Percentiles rank a stretch among this genome's conserved stretches.
Conservation (phyloP, 1,140 invertebrate genomes). For the Aphidius ervi region DNA sequence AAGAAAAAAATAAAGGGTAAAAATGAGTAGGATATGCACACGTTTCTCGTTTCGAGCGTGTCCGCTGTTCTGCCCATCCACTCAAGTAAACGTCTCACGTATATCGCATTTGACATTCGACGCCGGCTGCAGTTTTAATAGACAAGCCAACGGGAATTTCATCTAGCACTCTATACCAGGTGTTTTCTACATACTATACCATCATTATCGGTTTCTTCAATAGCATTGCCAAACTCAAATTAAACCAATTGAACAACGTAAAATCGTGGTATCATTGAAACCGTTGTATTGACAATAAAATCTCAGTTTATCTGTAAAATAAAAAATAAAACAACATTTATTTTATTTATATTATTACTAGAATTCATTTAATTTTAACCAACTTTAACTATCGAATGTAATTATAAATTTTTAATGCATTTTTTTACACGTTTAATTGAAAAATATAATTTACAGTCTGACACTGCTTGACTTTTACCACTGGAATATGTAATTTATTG, state of each 20-base stretch:
- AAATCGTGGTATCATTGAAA: no score
- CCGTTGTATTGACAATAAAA: no score
- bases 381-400: no score
- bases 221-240: conserved; percentile 2
- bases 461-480: no score
- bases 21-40: conserved; percentile 8
- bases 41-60: conserved; percentile 10
- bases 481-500: no score
- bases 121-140: conserved; percentile 19
- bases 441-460: no score
- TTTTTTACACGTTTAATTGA: no score
- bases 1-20: conserved; percentile 3
- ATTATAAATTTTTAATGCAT: no score
- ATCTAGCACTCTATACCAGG: not conserved
- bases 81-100: conserved; percentile 18
- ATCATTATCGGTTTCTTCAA: conserved; percentile 5
- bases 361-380: no score
- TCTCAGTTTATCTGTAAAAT: no score
- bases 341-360: no score
- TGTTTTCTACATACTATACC: conserved; percentile 7
- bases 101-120: conserved; percentile 21
- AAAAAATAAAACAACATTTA: no score
- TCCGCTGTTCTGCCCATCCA: conserved; percentile 8
- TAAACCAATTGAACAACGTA: not conserved
- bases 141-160: conserved; percentile 19